phyloP scores from a whole-genome alignment of 2,113 vertebrate genomes.

The Chionis minor region DNA sequence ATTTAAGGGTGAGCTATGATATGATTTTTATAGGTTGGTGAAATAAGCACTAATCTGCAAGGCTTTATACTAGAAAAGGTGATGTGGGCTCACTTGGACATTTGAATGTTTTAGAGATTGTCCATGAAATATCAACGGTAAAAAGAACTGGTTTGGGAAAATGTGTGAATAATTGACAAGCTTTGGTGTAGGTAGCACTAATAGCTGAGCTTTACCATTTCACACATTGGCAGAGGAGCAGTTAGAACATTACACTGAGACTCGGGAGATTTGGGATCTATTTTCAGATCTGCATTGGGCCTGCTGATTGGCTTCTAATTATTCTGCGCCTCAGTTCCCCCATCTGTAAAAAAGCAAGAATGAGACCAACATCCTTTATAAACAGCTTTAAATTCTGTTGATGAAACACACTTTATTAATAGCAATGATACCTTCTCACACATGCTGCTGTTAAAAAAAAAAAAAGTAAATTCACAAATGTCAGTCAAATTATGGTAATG shows the following conservation, averaged over 20 bases:
- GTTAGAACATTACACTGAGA: not conserved
- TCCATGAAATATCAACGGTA: not conserved
- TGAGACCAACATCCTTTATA: not conserved
- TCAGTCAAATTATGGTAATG: not conserved
- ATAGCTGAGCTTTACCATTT: not conserved
- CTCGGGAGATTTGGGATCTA: slow-evolving; percentile 14
- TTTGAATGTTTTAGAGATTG: not conserved
- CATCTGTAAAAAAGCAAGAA: not conserved
- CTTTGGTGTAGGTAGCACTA: not conserved
- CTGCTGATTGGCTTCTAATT: slow-evolving; percentile 43
- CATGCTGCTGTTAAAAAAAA: not conserved
- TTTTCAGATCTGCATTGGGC: not conserved
- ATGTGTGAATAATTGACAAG: not conserved
- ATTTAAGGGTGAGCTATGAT: not conserved
- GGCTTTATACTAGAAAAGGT: not conserved
- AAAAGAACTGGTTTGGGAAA: not conserved
- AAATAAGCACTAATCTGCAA: not conserved
- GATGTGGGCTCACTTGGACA: not conserved
- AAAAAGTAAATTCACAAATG: not conserved
- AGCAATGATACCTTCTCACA: slow-evolving; percentile 27
- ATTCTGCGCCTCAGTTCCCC: slow-evolving; percentile 1
- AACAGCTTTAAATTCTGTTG: slow-evolving; percentile 8
- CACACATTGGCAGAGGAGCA: not conserved
- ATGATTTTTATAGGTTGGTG: not conserved
- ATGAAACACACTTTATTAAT: slow-evolving; percentile 6